Base-by-base conservation (phyloP, 2,888 invertebrate species). In the Prosapia bicincta region DNA sequence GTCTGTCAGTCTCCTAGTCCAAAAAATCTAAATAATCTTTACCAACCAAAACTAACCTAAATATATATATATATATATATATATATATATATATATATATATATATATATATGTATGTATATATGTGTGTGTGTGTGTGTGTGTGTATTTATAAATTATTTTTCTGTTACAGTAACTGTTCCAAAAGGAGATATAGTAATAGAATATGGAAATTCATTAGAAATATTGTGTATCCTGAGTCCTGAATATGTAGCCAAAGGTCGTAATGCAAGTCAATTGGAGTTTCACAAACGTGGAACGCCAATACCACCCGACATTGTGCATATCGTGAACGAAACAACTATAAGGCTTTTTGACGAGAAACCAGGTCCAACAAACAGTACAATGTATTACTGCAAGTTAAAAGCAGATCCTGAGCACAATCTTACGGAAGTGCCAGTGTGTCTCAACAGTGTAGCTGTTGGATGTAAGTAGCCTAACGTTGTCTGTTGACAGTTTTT, bases 151-250 rank as follows among this genome's bases (percentile, higher is more conserved):
- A n/a, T n/a, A n/a, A n/a, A 32, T 70, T 66, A 30, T 76, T n/a
- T n/a, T n/a, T n/a, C n/a, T n/a, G 32, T 78, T 80, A 10, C 78
- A 84, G 83, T 80, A 66, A 85, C 88, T 25, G 83, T 85, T 75
- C 91, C 91, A 23, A 84, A 83, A 76, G 89, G 90, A 74, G 88
- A 88, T 81, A 88, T 90, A 76, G 83, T 85, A 73, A 83, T 92
- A 72, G 86, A 86, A 78, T 87, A 88, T 82, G 92, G 92, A 0
- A 82, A 88, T 25, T 86, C 91, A 1, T 84, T 93, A 81, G 88
- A 89, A 81, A 88, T 93, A 80, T 88, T 86, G 77, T 93, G 93
- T 84, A 85, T 88, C 76, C 86, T 92, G 68, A 85, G 88, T 81
- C 85, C 88, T 77, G 84, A 85, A 68, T 84, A 85, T 77, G 83